phyloP scores from a whole-genome alignment of 2,113 vertebrate species.

The Scortum barcoo region DNA sequence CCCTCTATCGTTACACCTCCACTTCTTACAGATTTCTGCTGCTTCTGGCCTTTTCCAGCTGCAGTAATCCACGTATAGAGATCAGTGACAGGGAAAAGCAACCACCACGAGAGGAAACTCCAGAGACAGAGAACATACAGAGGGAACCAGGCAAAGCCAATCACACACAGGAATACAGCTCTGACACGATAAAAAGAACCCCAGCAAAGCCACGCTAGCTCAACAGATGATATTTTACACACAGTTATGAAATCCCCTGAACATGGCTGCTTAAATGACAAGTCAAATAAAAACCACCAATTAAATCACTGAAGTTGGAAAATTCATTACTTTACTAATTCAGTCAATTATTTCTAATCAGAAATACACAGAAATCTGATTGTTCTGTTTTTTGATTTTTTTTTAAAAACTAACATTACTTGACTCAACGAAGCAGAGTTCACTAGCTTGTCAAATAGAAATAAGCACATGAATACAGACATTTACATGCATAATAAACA shows the following conservation, averaged over 20 bases:
- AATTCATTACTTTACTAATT: background rate
- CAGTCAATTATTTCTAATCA: background rate
- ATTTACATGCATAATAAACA: conserved; percentile 45
- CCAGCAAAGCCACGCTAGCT: background rate
- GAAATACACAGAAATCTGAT: background rate
- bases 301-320: background rate
- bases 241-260: background rate
- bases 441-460: conserved; percentile 47
- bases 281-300: background rate
- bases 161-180: background rate
- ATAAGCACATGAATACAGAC: conserved; percentile 41
- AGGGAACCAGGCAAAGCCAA: conserved; percentile 23
- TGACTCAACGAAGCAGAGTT: background rate
- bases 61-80: conserved; percentile 16
- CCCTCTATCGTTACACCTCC: conserved; percentile 12
- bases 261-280: background rate
- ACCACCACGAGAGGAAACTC: conserved; percentile 3
- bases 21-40: conserved; percentile 22
- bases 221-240: conserved; percentile 11
- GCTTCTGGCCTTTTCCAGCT: conserved; percentile 21
- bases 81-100: conserved; percentile 24
- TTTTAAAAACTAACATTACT: conserved; percentile 33
- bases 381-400: conserved; percentile 21
- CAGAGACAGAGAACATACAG: conserved; percentile 16
- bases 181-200: background rate